These are phyloP conservation scores for Scleropages formosus DNA, from an alignment of 2,797 vertebrate genomes.

Conservation along the genomic window DNA sequence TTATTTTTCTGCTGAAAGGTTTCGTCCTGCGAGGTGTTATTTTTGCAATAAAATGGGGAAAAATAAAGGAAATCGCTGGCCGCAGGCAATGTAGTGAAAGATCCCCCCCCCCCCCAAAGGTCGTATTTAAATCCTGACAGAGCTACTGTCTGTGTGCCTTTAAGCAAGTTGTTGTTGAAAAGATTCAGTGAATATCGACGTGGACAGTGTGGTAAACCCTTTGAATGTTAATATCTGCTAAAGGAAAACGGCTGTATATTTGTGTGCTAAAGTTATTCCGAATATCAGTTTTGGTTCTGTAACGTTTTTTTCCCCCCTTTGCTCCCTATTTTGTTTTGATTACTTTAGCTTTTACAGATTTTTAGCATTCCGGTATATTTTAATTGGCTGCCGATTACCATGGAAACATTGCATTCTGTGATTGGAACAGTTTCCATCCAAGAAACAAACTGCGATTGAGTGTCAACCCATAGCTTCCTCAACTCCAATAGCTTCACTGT, in stretches of 20 bases:
- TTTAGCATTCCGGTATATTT: neutral
- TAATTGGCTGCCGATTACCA: neutral
- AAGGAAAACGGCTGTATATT: neutral
- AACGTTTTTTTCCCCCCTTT: neutral
- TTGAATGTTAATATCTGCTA: conserved; percentile 1
- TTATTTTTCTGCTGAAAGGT: too few species aligned
- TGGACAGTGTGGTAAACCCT: neutral
- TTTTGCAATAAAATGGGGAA: too few species aligned
- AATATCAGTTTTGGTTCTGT: neutral
- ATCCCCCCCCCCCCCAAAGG: too few species aligned
- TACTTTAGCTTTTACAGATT: neutral
- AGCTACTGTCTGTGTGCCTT: too few species aligned
- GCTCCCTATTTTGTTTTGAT: too few species aligned
- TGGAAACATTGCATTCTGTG: neutral
- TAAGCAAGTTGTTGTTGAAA: too few species aligned
- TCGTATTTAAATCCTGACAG: too few species aligned
- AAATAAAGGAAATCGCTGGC: too few species aligned
- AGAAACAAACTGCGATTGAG: neutral
- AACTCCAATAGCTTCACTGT: neutral
- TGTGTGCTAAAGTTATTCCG: neutral
- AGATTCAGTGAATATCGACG: too few species aligned
- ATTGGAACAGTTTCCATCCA: neutral
- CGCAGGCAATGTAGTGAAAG: too few species aligned
- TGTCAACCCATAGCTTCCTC: neutral
- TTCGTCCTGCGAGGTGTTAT: too few species aligned